Evolutionary conservation across 2,797 vertebrate genomes (phyloP), one percentile per base, ranked within the genome.

Genomic region (Tarsius wallacei): DNA sequence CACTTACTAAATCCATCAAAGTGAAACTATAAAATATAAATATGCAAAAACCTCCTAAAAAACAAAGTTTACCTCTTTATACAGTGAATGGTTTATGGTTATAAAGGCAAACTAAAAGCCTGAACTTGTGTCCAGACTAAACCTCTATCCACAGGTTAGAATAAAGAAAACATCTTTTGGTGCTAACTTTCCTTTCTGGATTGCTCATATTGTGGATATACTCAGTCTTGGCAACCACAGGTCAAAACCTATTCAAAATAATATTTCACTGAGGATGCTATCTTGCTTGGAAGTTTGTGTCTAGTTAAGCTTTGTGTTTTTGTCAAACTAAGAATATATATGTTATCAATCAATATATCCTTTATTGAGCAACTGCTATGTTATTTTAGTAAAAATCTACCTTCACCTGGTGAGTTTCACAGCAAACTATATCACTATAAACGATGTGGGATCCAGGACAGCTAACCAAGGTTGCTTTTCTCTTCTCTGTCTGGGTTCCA

Each of bases 1-100:
- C 74, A 55, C 80, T 93, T 96, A 93, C 87, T 81, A 91, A 89
- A 89, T 76, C 9, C 16, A 93, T 91, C 83, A 76, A 87, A 83
- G 36, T 76, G 10, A 89, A 96, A 92, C 16, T 90, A 68, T 59
- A 95, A 94, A 95, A 94, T 76, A 81, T 12, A 77, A 92, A 84
- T 73, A 61, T 64, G 4, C 42, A 9, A 93, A 95, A 97, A 68
- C 81, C 78, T 85, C 61, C 21, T n/a, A 14, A 77, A 74, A 82
- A 53, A 2, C 5, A n/a, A 93, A 17, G 64, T 74, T 87, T 84
- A 47, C 49, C 0, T 61, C 26, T 90, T 87, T 59, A 76, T 59
- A 88, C 12, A 94, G 2, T 71, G 21, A 90, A 91, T 55, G n/a
- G 24, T 19, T 88, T 91, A 93, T 33, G 9, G 55, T 61, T 91